Evolutionary conservation across 2,797 vertebrate genomes (phyloP).

Genomic region (Diplodus puntazzo): DNA sequence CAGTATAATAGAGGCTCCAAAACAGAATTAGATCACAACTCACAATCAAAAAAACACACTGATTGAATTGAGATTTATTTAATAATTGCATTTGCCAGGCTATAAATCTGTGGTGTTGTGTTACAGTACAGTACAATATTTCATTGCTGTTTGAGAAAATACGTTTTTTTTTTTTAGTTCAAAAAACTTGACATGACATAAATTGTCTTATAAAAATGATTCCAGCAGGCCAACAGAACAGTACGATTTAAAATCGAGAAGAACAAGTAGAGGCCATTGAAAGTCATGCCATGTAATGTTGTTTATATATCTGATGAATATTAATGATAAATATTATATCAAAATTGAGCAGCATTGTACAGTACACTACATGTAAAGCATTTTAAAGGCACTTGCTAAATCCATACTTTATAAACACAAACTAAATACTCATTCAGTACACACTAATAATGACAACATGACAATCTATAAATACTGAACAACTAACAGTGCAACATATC

Average conservation of each 20-base stretch:
- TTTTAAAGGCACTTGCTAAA: slow-evolving; percentile 76
- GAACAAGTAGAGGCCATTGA: background rate
- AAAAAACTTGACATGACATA: background rate
- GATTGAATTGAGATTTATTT: slow-evolving; percentile 41
- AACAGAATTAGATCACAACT: background rate
- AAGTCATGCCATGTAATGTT: slow-evolving; percentile 4
- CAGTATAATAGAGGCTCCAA: background rate
- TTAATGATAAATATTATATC: slow-evolving; percentile 29
- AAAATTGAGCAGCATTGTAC: slow-evolving; percentile 50
- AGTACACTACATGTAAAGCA: slow-evolving; percentile 31
- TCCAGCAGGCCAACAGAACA: slow-evolving; percentile 36
- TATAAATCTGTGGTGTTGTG: slow-evolving; percentile 26
- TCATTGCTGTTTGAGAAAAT: slow-evolving; percentile 27
- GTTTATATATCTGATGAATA: slow-evolving; percentile 30
- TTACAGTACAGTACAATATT: slow-evolving; percentile 40
- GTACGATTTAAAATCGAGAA: slow-evolving; percentile 8
- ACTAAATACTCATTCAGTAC: slow-evolving; percentile 2
- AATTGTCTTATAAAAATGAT: slow-evolving; percentile 10
- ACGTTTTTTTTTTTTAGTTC: slow-evolving; percentile 2
- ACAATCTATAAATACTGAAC: slow-evolving; percentile 29
- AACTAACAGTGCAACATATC: slow-evolving; percentile 41
- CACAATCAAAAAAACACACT: slow-evolving; percentile 14
- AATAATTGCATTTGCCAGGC: slow-evolving; percentile 43
- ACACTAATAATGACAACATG: slow-evolving; percentile 7
- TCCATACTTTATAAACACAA: slow-evolving; percentile 25